Base-by-base conservation (phyloP, 1,140 invertebrate genomes). In the Drosophila oshimai region DNA sequence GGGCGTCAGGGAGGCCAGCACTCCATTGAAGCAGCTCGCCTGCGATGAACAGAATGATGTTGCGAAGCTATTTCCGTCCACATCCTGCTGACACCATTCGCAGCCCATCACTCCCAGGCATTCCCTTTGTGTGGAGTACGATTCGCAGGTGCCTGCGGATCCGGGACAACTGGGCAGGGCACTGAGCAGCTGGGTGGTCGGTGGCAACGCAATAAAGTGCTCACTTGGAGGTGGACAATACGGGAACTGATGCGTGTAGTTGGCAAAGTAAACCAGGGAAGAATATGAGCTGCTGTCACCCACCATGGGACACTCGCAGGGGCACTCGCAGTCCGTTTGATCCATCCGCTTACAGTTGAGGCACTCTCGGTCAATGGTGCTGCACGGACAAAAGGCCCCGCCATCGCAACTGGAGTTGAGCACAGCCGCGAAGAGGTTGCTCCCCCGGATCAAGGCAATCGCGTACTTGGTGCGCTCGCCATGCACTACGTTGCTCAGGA, bases 261-360 rank as follows among this genome's bases (percentile, higher is more conserved):
- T 90, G 9, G 72, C 60, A 61, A 73, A 90, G 5, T 45, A 61
- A 12, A 81, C 67, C 3, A 54, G 12, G 80, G 47, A 26, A 74
- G 26, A 29, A 13, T 31, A 31, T 0, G 44, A 46, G 22, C 46
- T 71, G n/a, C 36, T 49, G 31, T 58, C 55, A 74, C 92, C 47
- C 72, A 93, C 94, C 24, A 98, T 92, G 10, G 95, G 95, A 90
- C 97, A 99, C 90, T 99, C 97, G 90, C 97, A 99, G 0, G 97
- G 97, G 91, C 97, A 99, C 90, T 99, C 98, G 79, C 97, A 98
- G 76, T 98, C 97, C 4, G 94, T 97, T 91, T 97, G 97, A 89
- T 98, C 98, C 96, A 98, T 97, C 13, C 97, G 93, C 90, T 97
- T 95, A 89, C 97, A 99, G 88, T 98, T 98, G 3, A 99, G 92